Base-by-base conservation (phyloP, 2,888 invertebrate species). In the Eupithecia inturbata region DNA sequence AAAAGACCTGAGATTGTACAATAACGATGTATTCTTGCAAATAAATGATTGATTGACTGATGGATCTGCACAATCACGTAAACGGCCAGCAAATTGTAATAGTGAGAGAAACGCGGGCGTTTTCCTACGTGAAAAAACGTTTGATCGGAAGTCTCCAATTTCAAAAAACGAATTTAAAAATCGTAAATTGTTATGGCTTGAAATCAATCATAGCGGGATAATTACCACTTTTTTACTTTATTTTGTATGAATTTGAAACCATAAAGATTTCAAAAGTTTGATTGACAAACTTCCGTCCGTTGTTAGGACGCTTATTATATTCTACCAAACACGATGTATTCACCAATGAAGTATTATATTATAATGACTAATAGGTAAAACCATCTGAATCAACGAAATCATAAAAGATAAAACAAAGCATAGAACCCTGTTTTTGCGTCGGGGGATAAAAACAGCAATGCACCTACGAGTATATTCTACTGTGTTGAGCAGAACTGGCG, bases 51-150 rank as follows among this genome's bases (percentile, higher is more conserved):
- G n/a, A n/a, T n/a, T n/a, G n/a, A n/a, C n/a, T n/a, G 81, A 83
- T 82, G 72, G 82, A 83, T 82, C 73, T 72, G 72, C 62, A 74
- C 71, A 69, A 67, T 73, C 69, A 75, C 57, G 78, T 76, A 78
- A 72, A 72, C 69, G 67, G 64, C 66, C 66, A 33, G 62, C 63
- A 33, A 66, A 16, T 64, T 31, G 7, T 69, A 26, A 66, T 36
- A 70, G 57, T 22, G 1, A 41, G 66, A 19, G n/a, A 45, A 41
- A 63, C 31, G 14, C 9, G 12, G 9, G 10, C 33, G 9, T 67
- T 45, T 67, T 16, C 12, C n/a, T 9, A 49, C 22, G 28, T 28
- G 26, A 60, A 60, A 60, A 60, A 14, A 19, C 9, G 7, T n/a
- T 9, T 49, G n/a, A 10, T 49, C 19, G 14, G 14, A 39, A 39